A percentile compares a stretch with the other conserved stretches of the same genome.
Evolutionary conservation across 2,888 invertebrate species (phyloP).

Genomic region (Eilema depressum): DNA sequence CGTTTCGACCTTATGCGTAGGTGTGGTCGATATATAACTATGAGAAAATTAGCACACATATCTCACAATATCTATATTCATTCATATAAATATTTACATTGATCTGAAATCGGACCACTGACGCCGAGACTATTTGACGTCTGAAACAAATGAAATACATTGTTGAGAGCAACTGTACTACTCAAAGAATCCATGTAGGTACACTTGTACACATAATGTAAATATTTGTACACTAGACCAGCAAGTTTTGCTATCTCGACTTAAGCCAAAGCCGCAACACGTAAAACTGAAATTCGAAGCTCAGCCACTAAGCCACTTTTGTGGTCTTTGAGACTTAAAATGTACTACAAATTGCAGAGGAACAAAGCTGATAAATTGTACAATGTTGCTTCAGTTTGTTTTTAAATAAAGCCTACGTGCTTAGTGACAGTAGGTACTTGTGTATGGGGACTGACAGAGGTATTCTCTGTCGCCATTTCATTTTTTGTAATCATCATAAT

Average conservation of each 20-base stretch:
- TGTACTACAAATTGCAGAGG: slow-evolving; percentile 4
- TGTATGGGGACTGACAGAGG: not conserved
- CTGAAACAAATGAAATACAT: not conserved
- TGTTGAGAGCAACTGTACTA: not conserved
- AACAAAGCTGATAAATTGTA: slow-evolving; percentile 5
- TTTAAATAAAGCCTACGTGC: not conserved
- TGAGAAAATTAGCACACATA: too few species aligned
- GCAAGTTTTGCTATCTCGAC: slow-evolving; percentile 3
- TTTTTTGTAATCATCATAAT: too few species aligned
- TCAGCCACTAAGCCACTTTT: slow-evolving; percentile 7
- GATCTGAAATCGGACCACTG: not conserved
- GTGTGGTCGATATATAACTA: too few species aligned
- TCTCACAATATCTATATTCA: too few species aligned
- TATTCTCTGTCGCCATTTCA: too few species aligned
- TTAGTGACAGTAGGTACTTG: not conserved
- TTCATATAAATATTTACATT: too few species aligned
- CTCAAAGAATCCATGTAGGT: not conserved
- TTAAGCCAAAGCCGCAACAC: slow-evolving; percentile 7
- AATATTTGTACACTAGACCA: slow-evolving; percentile 2
- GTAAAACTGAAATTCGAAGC: slow-evolving; percentile 7
- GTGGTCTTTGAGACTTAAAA: slow-evolving; percentile 9
- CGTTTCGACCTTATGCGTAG: too few species aligned
- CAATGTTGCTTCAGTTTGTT: not conserved
- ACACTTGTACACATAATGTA: not conserved
- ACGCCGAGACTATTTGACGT: not conserved